Evolutionary conservation across 2,797 vertebrate species (phyloP).

Genomic region (Sebastes trivittatus): DNA sequence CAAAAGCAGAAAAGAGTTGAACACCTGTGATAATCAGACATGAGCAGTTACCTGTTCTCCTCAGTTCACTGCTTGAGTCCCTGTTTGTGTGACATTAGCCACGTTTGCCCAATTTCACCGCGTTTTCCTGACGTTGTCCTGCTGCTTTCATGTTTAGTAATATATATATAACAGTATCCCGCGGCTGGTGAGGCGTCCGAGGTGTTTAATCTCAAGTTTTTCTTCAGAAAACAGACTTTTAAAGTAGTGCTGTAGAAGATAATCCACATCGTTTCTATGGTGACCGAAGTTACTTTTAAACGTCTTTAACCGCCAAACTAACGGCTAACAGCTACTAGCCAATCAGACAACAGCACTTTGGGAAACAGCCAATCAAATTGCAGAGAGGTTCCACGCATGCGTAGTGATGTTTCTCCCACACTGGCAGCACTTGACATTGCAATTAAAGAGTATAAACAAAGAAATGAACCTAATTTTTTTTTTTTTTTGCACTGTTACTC

Average conservation of each 20-base stretch:
- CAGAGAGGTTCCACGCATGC: neutral
- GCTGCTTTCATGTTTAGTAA: no score
- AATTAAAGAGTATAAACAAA: no score
- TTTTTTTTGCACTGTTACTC: no score
- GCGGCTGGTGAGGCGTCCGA: neutral
- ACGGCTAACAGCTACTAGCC: neutral
- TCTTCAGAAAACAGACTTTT: neutral
- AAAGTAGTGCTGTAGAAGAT: neutral
- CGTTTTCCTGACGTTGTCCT: no score
- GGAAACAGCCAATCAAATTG: neutral
- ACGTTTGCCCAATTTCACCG: no score
- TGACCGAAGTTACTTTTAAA: neutral
- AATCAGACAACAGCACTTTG: neutral
- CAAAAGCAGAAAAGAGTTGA: no score
- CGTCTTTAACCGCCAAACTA: neutral
- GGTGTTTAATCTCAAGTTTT: neutral
- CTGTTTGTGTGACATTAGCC: no score
- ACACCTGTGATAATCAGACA: no score
- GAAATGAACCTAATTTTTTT: accelerated
- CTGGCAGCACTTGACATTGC: no score
- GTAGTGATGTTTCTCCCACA: no score
- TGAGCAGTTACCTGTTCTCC: no score
- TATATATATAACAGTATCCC: neutral
- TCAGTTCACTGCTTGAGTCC: no score
- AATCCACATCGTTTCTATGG: neutral